Evolutionary conservation across 2,888 invertebrate species (phyloP).

Genomic region (Acrobasis repandana): DNA sequence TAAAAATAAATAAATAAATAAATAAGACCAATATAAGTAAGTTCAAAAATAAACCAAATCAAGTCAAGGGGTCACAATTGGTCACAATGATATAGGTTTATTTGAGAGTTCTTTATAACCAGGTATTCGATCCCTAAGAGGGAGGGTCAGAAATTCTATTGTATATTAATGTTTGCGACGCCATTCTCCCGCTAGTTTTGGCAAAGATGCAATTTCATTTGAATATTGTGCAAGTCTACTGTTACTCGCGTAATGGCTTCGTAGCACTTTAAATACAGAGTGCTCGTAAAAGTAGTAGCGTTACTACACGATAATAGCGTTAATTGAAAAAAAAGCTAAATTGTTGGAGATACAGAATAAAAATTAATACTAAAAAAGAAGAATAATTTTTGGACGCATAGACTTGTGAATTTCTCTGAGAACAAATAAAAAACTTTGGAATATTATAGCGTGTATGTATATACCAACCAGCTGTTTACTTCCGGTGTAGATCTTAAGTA

Average conservation of each 20-base stretch:
- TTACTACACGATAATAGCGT: conserved; percentile 48
- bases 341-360: neutral
- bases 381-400: neutral
- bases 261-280: conserved; percentile 76
- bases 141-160: conserved; percentile 75
- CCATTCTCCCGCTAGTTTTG: conserved; percentile 79
- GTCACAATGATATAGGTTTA: no score
- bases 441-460: no score
- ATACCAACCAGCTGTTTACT: no score
- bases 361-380: no score
- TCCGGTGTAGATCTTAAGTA: no score
- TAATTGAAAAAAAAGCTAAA: conserved; percentile 49
- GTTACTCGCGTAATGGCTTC: conserved; percentile 69
- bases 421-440: no score
- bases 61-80: no score
- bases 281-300: conserved; percentile 65
- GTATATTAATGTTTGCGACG: conserved; percentile 79
- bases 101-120: no score
- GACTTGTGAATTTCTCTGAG: neutral
- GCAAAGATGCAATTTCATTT: conserved; percentile 83
- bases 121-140: no score
- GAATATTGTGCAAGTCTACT: conserved; percentile 80
- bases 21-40: no score
- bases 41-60: no score
- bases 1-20: no score